Evolutionary conservation across 1,140 invertebrate species (phyloP), one percentile per base, ranked within the genome.

Genomic region (Ooceraea biroi): DNA sequence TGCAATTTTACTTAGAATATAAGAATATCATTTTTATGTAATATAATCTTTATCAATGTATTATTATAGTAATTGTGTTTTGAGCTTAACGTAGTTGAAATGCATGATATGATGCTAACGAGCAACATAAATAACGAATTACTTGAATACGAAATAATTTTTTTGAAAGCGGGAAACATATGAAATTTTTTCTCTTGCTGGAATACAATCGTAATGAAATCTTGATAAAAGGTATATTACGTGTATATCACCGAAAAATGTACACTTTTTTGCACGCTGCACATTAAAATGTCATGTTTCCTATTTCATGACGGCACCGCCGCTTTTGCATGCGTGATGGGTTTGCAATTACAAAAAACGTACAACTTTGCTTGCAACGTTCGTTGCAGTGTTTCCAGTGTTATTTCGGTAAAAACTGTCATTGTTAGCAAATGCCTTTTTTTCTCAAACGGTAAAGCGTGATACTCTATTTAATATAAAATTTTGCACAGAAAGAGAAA

Each of bases 251-350:
- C 3, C 22, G 8, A 17, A 46, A 71, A 76, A 76, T 22, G 25
- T 55, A 4, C 8, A 17, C 22, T 27, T 44, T 44, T 57, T 78
- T 71, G 36, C 36, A 48, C 17, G 36, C 14, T 36, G 5, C 30
- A 66, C 63, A 78, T 69, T 78, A 55, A 69, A 78, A 78, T 36
- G 65, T 69, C 63, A 69, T 80, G 22, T 48, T 7, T 36, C 10
- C 14, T 1, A 69, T 46, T 69, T 58, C 57, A 25, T 25, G n/a
- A 46, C 22, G 22, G 17, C n/a, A 41, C 7, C 48, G 8, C 14
- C 3, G 17, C 19, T 30, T 69, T 78, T 69, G 36, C 22, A 25
- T 55, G 10, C 60, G 22, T 27, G 30, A 63, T 63, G 22, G 19
- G 17, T 80, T 58, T 57, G 41, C 48, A 44, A 19, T 44, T 80